Evolutionary conservation across 2,113 vertebrate species (phyloP), one percentile per base, ranked within the genome.

Genomic region (Nicator chloris): DNA sequence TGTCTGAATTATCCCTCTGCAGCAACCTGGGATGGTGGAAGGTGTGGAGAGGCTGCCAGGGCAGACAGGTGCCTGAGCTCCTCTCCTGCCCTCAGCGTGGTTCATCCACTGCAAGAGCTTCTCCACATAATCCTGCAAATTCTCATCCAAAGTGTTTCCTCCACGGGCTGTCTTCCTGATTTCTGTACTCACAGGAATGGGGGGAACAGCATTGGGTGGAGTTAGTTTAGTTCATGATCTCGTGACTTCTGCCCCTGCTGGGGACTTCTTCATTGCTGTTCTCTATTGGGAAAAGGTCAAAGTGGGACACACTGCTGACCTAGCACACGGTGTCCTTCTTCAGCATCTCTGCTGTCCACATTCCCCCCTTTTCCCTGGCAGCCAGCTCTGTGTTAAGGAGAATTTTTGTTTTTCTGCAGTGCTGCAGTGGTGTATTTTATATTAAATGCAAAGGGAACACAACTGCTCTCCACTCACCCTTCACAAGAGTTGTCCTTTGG

Each of bases 1-100:
- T 53, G 68, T 18, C 20, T 40, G 35, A 61, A 20, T 39, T 6
- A 9, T 7, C 26, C 49, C 31, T 53, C 5, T 59, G 73, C 64
- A 49, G 40, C 40, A n/a, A 0, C 7, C 10, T 42, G 61, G 53
- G 9, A 0, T 4, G 0, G 5, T 18, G 45, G n/a, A 6, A 60
- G 51, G 4, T 51, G 60, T 35, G 54, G 24, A 45, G n/a, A 57
- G 24, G 73, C 78, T 42, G 63, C 37, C 5, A 13, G 39, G 35
- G 11, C 24, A 3, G 7, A 1, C 2, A 2, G 63, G 53, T 18
- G 8, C 78, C 33, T 8, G 39, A 20, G n/a, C 49, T 68, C 65
- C 16, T 31, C 75, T 73, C 35, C 73, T 27, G 65, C 50, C n/a
- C 22, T 10, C 72, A 37, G 17, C 0, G 2, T 44, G 37, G 6